phyloP scores from a whole-genome alignment of 2,797 vertebrate species.

The Sebastes matsubarae region DNA sequence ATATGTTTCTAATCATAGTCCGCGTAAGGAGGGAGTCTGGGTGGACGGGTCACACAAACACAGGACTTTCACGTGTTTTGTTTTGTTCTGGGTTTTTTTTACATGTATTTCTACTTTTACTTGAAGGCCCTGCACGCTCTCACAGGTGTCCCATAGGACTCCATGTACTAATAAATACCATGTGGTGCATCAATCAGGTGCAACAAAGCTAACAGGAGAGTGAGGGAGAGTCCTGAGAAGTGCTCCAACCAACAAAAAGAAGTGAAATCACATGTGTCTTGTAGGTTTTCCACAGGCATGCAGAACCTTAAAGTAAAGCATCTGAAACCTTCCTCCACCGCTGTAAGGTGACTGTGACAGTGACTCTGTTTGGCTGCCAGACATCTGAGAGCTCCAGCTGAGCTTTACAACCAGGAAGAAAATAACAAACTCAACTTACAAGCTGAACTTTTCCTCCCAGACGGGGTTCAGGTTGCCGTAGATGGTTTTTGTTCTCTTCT shows the following conservation, averaged over 20 bases:
- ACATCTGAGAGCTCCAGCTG: not conserved
- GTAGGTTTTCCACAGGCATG: no score
- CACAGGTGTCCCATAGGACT: not conserved
- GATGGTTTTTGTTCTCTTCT: constrained; percentile 98
- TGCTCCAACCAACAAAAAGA: not conserved
- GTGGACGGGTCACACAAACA: no score
- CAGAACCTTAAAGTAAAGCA: no score
- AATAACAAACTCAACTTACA: constrained; percentile 83
- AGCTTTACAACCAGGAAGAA: not conserved
- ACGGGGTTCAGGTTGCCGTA: constrained; percentile 97
- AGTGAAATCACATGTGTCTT: no score
- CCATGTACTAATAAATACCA: not conserved
- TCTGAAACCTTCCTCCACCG: not conserved
- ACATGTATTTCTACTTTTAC: no score
- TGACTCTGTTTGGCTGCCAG: not conserved
- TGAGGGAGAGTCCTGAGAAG: not conserved
- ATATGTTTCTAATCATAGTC: no score
- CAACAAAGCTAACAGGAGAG: not conserved
- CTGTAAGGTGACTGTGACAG: not conserved
- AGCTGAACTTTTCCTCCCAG: constrained; percentile 97
- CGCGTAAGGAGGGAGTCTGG: rapidly evolving
- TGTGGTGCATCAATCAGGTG: not conserved
- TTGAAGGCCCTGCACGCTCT: not conserved
- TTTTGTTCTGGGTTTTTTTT: no score
- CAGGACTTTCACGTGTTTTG: no score